These are phyloP conservation scores for Rapana venosa DNA, from an alignment of 2,888 invertebrate species.

Conservation along the genomic window DNA sequence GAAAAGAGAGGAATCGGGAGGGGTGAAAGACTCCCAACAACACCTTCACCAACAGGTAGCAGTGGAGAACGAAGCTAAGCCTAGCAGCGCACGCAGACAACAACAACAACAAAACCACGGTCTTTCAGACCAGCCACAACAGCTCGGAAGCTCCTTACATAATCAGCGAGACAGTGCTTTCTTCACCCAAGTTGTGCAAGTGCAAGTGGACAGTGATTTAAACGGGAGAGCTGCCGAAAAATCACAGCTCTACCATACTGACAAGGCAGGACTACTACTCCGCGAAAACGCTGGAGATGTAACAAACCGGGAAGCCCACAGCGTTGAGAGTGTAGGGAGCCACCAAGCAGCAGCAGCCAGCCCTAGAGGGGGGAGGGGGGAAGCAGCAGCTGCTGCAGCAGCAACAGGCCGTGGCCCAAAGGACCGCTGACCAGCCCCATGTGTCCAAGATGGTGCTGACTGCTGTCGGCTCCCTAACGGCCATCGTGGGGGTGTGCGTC, in stretches of 20 bases:
- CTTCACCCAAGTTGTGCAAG: slow-evolving; percentile 9
- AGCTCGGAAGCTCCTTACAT: too few species aligned
- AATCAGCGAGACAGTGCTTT: not conserved
- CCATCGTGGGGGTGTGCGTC: slow-evolving; percentile 64
- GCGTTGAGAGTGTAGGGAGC: not conserved
- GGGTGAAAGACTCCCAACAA: not conserved
- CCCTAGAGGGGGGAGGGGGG: not conserved
- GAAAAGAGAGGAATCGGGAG: not conserved
- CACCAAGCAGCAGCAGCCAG: not conserved
- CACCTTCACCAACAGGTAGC: not conserved
- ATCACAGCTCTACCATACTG: not conserved
- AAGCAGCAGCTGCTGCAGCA: slow-evolving; percentile 49
- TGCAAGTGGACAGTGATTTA: not conserved
- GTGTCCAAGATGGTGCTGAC: slow-evolving; percentile 59
- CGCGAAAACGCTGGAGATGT: not conserved
- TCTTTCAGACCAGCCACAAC: too few species aligned
- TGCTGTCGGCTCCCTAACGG: slow-evolving; percentile 60
- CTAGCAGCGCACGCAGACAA: not conserved
- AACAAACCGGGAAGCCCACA: not conserved
- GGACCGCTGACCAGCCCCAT: slow-evolving; percentile 10
- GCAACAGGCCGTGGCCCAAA: slow-evolving; percentile 50
- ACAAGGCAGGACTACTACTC: not conserved
- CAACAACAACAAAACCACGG: too few species aligned
- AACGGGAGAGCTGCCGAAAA: slow-evolving; percentile 7
- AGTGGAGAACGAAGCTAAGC: not conserved